Evolutionary conservation across 2,797 vertebrate species (phyloP), one percentile per base, ranked within the genome.

Genomic region (Falco novaeseelandiae): DNA sequence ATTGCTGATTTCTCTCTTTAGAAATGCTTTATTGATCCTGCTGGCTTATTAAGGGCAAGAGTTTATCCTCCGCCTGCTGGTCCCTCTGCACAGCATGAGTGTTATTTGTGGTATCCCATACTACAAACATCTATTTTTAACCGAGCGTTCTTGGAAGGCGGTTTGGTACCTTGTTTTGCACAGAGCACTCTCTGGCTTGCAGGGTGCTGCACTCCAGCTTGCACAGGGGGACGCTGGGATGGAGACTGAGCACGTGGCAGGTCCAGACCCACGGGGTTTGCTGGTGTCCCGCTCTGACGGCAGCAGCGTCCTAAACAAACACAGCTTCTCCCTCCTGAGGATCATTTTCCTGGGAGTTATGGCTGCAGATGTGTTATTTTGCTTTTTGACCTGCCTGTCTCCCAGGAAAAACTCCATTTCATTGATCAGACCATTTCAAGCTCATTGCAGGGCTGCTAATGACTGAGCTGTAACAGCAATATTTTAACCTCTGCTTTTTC

Each of bases 61-160:
- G 91, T 95, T 88, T 42, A 58, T 77, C 42, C 86, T 69, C 69
- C 1, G 36, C 70, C 66, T 63, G 78, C 74, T 1, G 1, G 73
- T 83, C 13, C n/a, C 91, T 72, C 71, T 6, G 29, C 18, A 3
- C 73, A 87, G 58, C 36, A 3, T 10, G 61, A 65, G 44, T 36
- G 83, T 91, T 91, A 88, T 93, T 92, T 91, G 83, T 80, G 92
- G 85, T 44, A 70, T 83, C 88, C 77, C 59, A 4, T 32, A 48
- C 77, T 59, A 51, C 92, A 93, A 90, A 90, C 83, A 83, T 80
- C 92, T 94, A 94, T 95, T 97, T 96, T 92, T 93, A 95, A 84
- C 89, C 19, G 59, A 51, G 52, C 5, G 9, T 70, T 90, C 94
- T 88, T 78, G 77, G 67, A 90, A 93, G 40, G 14, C 52, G 14